phyloP scores from a whole-genome alignment of 1,140 invertebrate species.

The Drosophila takahashii region DNA sequence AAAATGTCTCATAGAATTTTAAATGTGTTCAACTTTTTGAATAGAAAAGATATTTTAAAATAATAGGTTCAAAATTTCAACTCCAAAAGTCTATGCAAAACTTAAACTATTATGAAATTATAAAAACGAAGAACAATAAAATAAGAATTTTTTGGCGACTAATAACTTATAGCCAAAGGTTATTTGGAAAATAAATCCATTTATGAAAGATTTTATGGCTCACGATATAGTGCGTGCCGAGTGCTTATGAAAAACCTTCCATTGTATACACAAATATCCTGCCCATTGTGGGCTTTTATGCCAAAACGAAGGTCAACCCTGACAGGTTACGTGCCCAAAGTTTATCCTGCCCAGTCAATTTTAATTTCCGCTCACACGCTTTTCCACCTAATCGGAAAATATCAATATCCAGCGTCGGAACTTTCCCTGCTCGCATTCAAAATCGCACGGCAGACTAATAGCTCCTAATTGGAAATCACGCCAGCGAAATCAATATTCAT shows the following conservation, averaged over 20 bases:
- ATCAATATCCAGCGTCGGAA: conserved; percentile 40
- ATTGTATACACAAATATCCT: conserved; percentile 4
- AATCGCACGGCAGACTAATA: conserved; percentile 6
- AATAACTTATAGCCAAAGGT: no score
- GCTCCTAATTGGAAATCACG: conserved; percentile 45
- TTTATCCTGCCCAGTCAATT: conserved; percentile 17
- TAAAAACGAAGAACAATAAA: no score
- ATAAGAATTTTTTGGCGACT: no score
- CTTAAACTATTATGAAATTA: no score
- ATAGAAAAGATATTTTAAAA: no score
- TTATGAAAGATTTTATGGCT: background rate
- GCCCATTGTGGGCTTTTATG: background rate
- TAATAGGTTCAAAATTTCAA: no score
- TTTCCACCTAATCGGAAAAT: conserved; percentile 30
- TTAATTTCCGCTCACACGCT: conserved; percentile 22
- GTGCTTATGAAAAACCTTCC: background rate
- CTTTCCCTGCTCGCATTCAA: conserved; percentile 9
- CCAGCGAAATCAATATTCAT: conserved; percentile 56
- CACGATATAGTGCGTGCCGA: background rate
- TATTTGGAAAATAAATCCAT: background rate
- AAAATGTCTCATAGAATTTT: no score
- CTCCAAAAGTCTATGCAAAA: no score
- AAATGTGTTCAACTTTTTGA: no score
- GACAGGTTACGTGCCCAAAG: conserved; percentile 1
- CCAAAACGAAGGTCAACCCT: conserved; percentile 9